Evolutionary conservation across 2,113 vertebrate genomes (phyloP), one percentile per base, ranked within the genome.

Genomic region (Synchiropus splendidus): DNA sequence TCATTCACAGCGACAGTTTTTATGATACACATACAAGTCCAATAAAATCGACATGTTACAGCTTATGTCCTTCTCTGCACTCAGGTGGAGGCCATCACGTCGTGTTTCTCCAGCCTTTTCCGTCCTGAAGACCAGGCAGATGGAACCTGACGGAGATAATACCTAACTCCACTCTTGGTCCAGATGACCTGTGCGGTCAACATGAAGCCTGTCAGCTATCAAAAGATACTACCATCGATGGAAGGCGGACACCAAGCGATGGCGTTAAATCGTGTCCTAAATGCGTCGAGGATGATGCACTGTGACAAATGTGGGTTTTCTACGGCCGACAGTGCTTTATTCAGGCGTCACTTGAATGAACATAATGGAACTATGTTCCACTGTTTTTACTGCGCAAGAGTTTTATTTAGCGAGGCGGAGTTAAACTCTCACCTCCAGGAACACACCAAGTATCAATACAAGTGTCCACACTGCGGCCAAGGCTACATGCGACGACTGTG

Each of bases 401-500:
- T 94, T 1, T 91, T 87, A 0, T 91, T 87, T 58, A 95, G 89
- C 0, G 89, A 91, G 73, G 87, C 85, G 0, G 93, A 93, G 66
- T 84, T 92, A 11, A 88, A 90, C 45, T 79, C 85, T 10, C 93
- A 98, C 61, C 46, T 91, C 54, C 90, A 92, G 45, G 84, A 85
- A 12, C 92, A 96, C 55, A 89, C 88, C 16, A 82, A 80, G 2
- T 93, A 89, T 67, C 91, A 88, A 0, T 93, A 88, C 42, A 86
- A 70, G 2, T 97, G 93, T 63, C 84, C 86, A 10, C 90, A 91
- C 64, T 97, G 93, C 39, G 87, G 89, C 16, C 94, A 92, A 6
- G 90, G 90, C 33, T 92, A 92, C 3, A 82, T 96, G 60, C 81
- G 92, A 36, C 87, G 90, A 31, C 85, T 90, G 50, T 94, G 91